A percentile compares a stretch with the other conserved stretches of the same genome.
phyloP scores from a whole-genome alignment of 2,797 vertebrate genomes.

The Sebastes flavidus region DNA sequence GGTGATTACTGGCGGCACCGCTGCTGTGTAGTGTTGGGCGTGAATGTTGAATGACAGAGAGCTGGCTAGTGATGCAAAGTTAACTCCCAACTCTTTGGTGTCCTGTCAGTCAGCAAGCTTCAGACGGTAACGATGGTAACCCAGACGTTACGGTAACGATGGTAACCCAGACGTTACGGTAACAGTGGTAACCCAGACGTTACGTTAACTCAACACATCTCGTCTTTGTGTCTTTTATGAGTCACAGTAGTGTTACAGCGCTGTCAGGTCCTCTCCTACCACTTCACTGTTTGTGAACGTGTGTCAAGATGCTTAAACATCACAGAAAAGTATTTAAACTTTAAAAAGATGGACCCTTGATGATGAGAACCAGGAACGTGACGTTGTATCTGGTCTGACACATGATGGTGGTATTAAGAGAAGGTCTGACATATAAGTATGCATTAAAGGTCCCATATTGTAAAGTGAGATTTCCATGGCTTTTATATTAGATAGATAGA shows the following conservation, averaged over 20 bases:
- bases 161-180: background rate
- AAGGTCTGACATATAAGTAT: background rate
- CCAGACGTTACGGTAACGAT: background rate
- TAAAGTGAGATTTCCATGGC: no score
- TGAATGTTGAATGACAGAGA: background rate
- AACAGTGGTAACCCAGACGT: no score
- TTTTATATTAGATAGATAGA: no score
- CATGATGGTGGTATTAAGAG: background rate
- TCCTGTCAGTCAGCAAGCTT: background rate
- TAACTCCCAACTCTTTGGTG: background rate
- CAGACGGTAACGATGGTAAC: background rate
- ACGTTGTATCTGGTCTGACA: background rate
- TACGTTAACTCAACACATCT: no score
- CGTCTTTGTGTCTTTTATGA: background rate
- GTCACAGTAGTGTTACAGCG: background rate
- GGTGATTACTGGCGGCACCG: rapidly evolving
- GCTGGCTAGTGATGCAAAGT: background rate
- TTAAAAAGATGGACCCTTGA: background rate
- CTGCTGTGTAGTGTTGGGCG: background rate
- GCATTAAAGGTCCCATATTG: background rate
- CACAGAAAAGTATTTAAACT: background rate
- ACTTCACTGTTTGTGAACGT: background rate
- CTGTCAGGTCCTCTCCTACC: background rate
- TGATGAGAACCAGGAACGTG: background rate
- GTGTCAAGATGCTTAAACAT: background rate